Evolutionary conservation across 2,797 vertebrate species (phyloP).

Genomic region (Echiichthys vipera): DNA sequence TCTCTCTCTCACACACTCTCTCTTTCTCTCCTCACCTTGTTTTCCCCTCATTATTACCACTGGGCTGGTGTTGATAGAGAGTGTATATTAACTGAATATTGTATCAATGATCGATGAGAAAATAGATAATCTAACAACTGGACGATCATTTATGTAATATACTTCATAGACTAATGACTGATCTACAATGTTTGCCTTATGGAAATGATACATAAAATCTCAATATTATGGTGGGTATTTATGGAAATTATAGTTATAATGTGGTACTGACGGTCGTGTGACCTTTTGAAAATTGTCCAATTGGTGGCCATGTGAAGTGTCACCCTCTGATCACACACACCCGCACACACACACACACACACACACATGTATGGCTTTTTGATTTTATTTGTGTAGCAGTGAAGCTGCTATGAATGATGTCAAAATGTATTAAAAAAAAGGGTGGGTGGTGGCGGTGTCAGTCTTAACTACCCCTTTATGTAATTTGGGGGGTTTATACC

Average conservation of each 20-base stretch:
- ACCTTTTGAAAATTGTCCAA: conserved; percentile 68
- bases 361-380: conserved; percentile 57
- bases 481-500: conserved; percentile 73
- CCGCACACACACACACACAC: conserved; percentile 34
- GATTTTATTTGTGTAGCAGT: conserved; percentile 74
- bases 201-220: conserved; percentile 74
- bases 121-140: conserved; percentile 75
- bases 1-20: conserved; percentile 61
- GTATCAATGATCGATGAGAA: conserved; percentile 70
- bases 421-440: conserved; percentile 79
- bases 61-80: conserved; percentile 69
- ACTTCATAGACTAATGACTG: conserved; percentile 76
- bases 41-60: conserved; percentile 66
- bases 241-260: conserved; percentile 67
- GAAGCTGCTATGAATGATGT: conserved; percentile 86
- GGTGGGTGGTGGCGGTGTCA: conserved; percentile 66
- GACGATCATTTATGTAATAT: conserved; percentile 74
- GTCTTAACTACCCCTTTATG: conserved; percentile 66
- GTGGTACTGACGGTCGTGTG: conserved; percentile 69
- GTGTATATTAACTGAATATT: conserved; percentile 76
- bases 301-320: conserved; percentile 69
- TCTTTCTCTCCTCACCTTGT: conserved; percentile 51
- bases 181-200: conserved; percentile 81
- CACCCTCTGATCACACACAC: conserved; percentile 63
- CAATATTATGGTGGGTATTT: conserved; percentile 72